Evolutionary conservation across 1,140 invertebrate genomes (phyloP).

Genomic region (Drosophila sproati): DNA sequence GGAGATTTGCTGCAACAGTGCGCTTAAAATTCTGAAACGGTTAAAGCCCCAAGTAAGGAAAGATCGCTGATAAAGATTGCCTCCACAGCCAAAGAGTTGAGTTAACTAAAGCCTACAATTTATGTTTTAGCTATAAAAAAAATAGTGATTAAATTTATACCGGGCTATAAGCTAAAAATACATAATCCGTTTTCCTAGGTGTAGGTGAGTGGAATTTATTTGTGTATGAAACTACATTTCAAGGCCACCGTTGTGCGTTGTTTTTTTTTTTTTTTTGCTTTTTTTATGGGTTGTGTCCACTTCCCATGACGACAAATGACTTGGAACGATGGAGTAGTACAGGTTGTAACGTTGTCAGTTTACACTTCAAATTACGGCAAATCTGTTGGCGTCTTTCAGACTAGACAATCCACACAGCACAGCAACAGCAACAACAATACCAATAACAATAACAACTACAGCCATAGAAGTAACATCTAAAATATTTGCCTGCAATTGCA

Average conservation of each 20-base stretch:
- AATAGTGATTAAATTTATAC: slow-evolving; percentile 4
- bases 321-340: slow-evolving; percentile 58
- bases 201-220: neutral
- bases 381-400: slow-evolving; percentile 70
- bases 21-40: slow-evolving; percentile 7
- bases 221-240: slow-evolving; percentile 20
- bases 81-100: too few species aligned
- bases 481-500: slow-evolving; percentile 49
- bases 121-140: neutral
- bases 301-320: slow-evolving; percentile 76
- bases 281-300: slow-evolving; percentile 55
- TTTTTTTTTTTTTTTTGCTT: neutral
- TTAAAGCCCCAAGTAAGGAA: neutral
- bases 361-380: slow-evolving; percentile 53
- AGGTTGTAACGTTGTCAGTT: slow-evolving; percentile 32
- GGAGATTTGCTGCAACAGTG: slow-evolving; percentile 14
- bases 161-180: slow-evolving; percentile 5
- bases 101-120: too few species aligned
- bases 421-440: slow-evolving; percentile 5
- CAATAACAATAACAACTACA: neutral
- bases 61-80: neutral
- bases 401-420: slow-evolving; percentile 52
- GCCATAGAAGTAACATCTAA: slow-evolving; percentile 10
- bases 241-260: slow-evolving; percentile 37
- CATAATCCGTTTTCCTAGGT: slow-evolving; percentile 12